Conservation (phyloP, 1,140 invertebrate genomes). For the Caenorhabditis latens region DNA sequence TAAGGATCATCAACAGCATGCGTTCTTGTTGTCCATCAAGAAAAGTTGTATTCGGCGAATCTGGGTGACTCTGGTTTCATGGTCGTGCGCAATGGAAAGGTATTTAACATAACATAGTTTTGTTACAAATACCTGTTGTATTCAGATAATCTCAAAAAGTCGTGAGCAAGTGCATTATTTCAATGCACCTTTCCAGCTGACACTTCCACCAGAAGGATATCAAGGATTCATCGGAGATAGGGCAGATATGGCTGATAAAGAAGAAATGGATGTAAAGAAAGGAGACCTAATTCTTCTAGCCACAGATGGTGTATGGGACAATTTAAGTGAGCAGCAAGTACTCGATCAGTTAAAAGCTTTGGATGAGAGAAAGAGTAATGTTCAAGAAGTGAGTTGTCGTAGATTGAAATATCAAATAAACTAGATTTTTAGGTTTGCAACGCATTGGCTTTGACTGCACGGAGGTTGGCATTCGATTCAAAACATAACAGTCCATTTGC, state of each 20-base stretch:
- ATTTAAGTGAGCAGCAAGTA: conserved; percentile 90
- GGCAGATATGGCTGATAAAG: conserved; percentile 90
- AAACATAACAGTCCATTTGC: conserved; percentile 96
- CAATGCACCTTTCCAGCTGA: conserved; percentile 96
- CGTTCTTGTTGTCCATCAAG: conserved; percentile 90
- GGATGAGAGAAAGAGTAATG: conserved; percentile 81
- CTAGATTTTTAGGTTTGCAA: conserved; percentile 82
- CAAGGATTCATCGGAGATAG: conserved; percentile 80
- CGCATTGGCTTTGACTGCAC: conserved; percentile 92
- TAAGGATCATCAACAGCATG: conserved; percentile 96
- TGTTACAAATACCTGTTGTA: not conserved
- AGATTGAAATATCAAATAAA: not conserved
- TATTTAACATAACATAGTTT: not conserved
- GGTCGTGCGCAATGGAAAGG: conserved; percentile 84
- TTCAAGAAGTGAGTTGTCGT: conserved; percentile 80
- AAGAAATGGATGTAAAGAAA: conserved; percentile 90
- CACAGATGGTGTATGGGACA: conserved; percentile 97
- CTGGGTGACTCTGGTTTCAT: conserved; percentile 98
- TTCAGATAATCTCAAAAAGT: conserved; percentile 88
- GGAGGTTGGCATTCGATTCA: conserved; percentile 90
- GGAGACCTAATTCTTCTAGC: conserved; percentile 95
- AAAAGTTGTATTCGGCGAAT: conserved; percentile 93
- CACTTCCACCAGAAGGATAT: conserved; percentile 87
- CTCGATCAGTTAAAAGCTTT: conserved; percentile 83
- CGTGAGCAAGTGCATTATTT: conserved; percentile 98